Conservation (phyloP, 1,140 invertebrate genomes). For the Cepaea nemoralis region DNA sequence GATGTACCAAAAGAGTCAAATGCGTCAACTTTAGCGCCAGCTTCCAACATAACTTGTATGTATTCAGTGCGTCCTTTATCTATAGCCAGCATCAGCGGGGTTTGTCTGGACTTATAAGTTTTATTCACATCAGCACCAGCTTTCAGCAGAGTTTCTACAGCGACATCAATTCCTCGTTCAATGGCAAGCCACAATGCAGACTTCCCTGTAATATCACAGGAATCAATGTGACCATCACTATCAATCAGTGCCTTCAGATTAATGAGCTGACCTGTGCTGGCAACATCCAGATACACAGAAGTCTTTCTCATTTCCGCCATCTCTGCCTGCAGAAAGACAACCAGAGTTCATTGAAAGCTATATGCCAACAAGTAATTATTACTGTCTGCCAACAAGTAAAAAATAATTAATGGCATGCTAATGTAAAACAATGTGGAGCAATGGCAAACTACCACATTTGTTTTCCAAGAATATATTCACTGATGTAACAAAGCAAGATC, state of each 20-base stretch:
- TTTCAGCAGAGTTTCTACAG: not conserved
- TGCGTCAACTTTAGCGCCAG: slow-evolving; percentile 4
- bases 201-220: not conserved
- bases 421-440: too few relatives aligned
- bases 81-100: slow-evolving; percentile 5
- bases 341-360: too few relatives aligned
- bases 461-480: too few relatives aligned
- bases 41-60: not conserved
- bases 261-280: not conserved
- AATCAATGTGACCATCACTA: not conserved
- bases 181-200: slow-evolving; percentile 14
- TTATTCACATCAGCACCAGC: slow-evolving; percentile 25
- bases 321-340: not conserved
- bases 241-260: not conserved
- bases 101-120: not conserved
- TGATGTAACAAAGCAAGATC: too few relatives aligned
- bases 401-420: too few relatives aligned
- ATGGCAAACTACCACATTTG: too few relatives aligned
- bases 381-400: too few relatives aligned
- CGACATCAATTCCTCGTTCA: not conserved
- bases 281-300: not conserved
- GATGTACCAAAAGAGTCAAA: slow-evolving; percentile 16
- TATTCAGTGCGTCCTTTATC: not conserved
- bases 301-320: not conserved
- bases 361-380: too few relatives aligned